These are phyloP conservation scores for Macrosoma leucophasiata DNA, from an alignment of 2,888 invertebrate genomes.

Conservation along the genomic window DNA sequence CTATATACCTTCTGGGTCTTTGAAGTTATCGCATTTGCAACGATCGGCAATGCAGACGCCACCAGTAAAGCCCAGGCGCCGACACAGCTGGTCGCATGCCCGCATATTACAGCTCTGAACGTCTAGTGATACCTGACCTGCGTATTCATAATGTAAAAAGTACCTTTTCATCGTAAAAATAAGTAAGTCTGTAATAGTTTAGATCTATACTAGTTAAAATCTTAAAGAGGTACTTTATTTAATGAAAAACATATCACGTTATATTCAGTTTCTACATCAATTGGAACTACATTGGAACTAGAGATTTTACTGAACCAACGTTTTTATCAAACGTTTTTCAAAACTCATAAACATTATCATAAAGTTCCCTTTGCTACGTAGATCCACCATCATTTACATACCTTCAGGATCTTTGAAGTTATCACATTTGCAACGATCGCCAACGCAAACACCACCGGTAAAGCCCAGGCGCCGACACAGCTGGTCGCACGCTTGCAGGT, in stretches of 20 bases:
- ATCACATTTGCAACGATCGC: constrained; percentile 32
- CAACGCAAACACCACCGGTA: constrained; percentile 31
- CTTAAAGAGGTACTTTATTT: no score
- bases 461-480: constrained; percentile 30
- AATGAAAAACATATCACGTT: no score
- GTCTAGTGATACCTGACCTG: no score
- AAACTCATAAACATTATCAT: neutral
- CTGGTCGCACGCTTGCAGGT: constrained; percentile 27
- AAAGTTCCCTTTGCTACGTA: neutral
- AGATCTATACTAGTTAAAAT: no score
- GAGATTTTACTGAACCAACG: no score
- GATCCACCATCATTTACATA: constrained; percentile 5
- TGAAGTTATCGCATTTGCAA: constrained; percentile 35
- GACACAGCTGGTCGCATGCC: constrained; percentile 35
- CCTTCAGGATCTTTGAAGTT: constrained; percentile 9
- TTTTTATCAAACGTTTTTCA: no score
- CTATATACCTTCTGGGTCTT: constrained; percentile 1
- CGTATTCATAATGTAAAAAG: no score
- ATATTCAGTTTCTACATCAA: no score
- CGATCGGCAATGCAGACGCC: constrained; percentile 34
- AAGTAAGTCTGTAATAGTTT: no score
- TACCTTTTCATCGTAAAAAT: no score
- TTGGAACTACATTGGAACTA: no score
- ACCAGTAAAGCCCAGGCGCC: constrained; percentile 31
- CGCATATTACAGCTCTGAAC: constrained; percentile 26